Evolutionary conservation across 2,113 vertebrate genomes (phyloP).

Genomic region (Cyprinodon variegatus): DNA sequence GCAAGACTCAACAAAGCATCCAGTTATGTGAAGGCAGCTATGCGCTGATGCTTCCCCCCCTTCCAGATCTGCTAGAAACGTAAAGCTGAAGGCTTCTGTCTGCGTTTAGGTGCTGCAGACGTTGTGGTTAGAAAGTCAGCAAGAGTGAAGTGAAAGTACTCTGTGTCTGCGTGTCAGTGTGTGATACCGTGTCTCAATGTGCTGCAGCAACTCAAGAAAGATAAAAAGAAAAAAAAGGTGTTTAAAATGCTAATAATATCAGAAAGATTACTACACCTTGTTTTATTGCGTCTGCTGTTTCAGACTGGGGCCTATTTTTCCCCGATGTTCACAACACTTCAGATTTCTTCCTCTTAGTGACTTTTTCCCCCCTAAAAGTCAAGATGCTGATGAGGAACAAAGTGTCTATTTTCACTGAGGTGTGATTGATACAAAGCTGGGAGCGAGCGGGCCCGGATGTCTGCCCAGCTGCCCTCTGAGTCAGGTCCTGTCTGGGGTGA

Average conservation of each 20-base stretch:
- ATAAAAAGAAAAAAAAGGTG: background rate
- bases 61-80: background rate
- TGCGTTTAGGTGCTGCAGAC: background rate
- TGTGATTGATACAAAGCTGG: conserved; percentile 34
- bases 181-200: background rate
- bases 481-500: conserved; percentile 67
- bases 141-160: conserved; percentile 19
- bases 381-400: conserved; percentile 18
- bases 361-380: conserved; percentile 3
- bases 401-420: conserved; percentile 47
- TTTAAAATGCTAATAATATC: background rate
- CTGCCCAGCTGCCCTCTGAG: conserved; percentile 55
- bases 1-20: background rate
- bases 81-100: background rate
- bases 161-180: background rate
- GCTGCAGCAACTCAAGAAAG: background rate
- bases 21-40: background rate
- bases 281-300: background rate
- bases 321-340: background rate
- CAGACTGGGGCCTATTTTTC: background rate
- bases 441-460: conserved; percentile 15
- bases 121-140: conserved; percentile 14
- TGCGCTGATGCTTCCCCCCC: background rate
- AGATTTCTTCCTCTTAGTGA: background rate
- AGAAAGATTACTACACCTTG: too few species aligned